Conservation (phyloP, 2,797 vertebrate genomes). For the Lates japonicus region DNA sequence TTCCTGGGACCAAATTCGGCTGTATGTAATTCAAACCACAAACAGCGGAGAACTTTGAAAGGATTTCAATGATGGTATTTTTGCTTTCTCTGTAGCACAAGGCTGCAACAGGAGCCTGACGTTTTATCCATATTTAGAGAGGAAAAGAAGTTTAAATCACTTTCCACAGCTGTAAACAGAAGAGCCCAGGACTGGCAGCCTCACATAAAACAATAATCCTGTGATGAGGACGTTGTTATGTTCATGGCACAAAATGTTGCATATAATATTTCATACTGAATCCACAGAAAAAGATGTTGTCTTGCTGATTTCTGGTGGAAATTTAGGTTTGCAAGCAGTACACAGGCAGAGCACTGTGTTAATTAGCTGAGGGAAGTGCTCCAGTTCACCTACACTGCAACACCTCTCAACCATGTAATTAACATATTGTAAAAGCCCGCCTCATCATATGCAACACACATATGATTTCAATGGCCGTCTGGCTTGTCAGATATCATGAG, state of each 20-base stretch:
- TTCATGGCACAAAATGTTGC: conserved; percentile 56
- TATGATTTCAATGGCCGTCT: conserved; percentile 39
- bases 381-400: conserved; percentile 43
- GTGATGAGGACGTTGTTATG: background rate
- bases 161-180: conserved; percentile 32
- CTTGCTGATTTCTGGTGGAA: conserved; percentile 13
- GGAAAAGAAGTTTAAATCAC: conserved; percentile 19
- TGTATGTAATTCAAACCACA: conserved; percentile 33
- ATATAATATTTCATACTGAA: conserved; percentile 32
- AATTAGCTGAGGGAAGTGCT: conserved; percentile 30
- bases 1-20: conserved; percentile 45
- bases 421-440: conserved; percentile 23
- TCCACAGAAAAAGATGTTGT: conserved; percentile 17
- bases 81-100: background rate
- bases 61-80: conserved; percentile 40
- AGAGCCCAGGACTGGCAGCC: conserved; percentile 26
- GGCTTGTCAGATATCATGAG: conserved; percentile 6
- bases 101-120: conserved; percentile 20
- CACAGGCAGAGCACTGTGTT: conserved; percentile 2
- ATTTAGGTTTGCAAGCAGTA: conserved; percentile 26
- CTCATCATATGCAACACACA: conserved; percentile 35
- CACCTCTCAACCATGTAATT: conserved; percentile 25
- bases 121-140: conserved; percentile 22
- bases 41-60: conserved; percentile 24
- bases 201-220: conserved; percentile 6